phyloP scores from a whole-genome alignment of 2,797 vertebrate species.

The Diglossa cyanea region DNA sequence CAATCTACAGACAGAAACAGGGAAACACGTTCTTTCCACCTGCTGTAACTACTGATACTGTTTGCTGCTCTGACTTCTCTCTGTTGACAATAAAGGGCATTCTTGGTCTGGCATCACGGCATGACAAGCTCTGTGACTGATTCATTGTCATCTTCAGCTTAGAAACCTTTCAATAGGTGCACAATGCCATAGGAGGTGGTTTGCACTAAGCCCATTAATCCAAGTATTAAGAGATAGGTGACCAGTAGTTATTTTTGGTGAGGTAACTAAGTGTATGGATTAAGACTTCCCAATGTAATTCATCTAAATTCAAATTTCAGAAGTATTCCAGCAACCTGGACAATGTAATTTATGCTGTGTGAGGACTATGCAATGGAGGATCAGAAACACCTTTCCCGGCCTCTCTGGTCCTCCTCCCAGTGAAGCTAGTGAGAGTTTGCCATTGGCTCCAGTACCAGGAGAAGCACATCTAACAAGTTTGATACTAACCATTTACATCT shows the following conservation, averaged over 20 bases:
- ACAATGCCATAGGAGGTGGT: neutral
- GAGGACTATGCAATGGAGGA: constrained; percentile 62
- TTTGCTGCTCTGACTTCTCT: neutral
- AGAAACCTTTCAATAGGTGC: neutral
- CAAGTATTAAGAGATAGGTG: neutral
- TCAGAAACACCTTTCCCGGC: constrained; percentile 14
- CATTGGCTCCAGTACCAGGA: neutral
- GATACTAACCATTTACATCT: neutral
- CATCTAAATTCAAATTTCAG: neutral
- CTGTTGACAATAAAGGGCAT: neutral
- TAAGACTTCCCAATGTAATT: neutral
- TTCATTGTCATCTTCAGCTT: neutral
- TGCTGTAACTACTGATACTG: neutral
- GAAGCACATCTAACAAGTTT: neutral
- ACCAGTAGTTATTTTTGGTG: neutral
- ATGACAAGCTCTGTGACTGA: neutral
- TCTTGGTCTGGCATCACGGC: neutral
- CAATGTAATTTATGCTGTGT: neutral
- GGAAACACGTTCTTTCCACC: neutral
- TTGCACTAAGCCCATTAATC: neutral
- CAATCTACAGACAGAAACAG: neutral
- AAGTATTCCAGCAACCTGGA: neutral
- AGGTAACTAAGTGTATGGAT: neutral
- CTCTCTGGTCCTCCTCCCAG: constrained; percentile 34
- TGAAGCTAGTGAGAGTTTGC: constrained; percentile 16